Evolutionary conservation across 2,797 vertebrate genomes (phyloP), one percentile per base, ranked within the genome.

Genomic region (Knipowitschia caucasica): DNA sequence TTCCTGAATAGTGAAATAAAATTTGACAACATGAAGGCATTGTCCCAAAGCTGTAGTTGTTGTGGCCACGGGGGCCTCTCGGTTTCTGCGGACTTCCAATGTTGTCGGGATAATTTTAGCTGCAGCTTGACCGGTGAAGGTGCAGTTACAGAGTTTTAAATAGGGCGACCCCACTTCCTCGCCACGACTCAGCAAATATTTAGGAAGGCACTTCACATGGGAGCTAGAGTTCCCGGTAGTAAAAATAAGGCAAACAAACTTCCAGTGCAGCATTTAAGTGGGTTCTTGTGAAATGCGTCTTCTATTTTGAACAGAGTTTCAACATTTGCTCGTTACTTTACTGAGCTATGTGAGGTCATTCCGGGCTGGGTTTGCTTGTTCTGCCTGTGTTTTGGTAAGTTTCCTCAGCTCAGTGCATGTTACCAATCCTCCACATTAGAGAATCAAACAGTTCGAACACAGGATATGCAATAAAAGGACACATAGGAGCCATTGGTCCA

Each of bases 81-180:
- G 11, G 39, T 24, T 7, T 42, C 39, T 26, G 24, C 7, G 5
- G 42, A 9, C 7, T 11, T 11, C 36, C 36, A 20, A 18, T 44
- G 42, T 44, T 44, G 42, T 44, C 7, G n/a, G n/a, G 42, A 6
- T 44, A 44, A 44, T 15, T 44, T 44, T 44, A 44, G 42, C 25
- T 23, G 2, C 12, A 21, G 23, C 40, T 7, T 7, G 23, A 43
- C 11, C 42, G 8, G 42, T 44, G 42, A 44, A 44, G 42, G 24
- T 44, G 42, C 42, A 44, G 24, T 44, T 44, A 26, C 42, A 44
- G 24, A 14, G 23, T 27, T 17, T 44, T 44, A 26, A 44, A 44
- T 44, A 44, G 42, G 27, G 17, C n/a, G 14, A 17, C 42, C 42
- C 42, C 6, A 27, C 42, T 44, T 44, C 42, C 42, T 44, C 24